These are phyloP conservation scores for Anguilla megastoma DNA, from an alignment of 2,797 vertebrate genomes.

Conservation along the genomic window DNA sequence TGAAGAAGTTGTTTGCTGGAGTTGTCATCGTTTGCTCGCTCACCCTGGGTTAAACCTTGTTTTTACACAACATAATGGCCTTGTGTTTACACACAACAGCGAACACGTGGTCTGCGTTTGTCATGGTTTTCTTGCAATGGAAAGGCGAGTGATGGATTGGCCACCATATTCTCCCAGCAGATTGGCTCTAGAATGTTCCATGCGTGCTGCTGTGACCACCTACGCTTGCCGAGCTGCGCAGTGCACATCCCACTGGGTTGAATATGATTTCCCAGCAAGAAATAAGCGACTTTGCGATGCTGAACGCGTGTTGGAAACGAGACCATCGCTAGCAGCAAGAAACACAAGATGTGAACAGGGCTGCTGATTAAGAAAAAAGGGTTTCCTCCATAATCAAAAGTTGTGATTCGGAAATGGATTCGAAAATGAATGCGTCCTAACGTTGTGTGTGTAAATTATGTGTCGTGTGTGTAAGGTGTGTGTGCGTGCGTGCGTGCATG, in stretches of 20 bases:
- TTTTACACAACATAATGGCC: not conserved
- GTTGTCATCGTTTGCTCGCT: not conserved
- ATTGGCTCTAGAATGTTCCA: not conserved
- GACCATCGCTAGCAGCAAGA: not conserved
- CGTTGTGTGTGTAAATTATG: too few relatives aligned
- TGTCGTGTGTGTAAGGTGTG: too few relatives aligned
- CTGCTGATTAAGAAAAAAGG: not conserved
- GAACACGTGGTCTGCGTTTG: not conserved
- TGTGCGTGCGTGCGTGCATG: too few relatives aligned
- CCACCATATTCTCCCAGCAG: not conserved
- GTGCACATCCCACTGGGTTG: not conserved
- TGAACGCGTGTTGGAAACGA: not conserved
- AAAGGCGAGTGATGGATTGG: conserved; percentile 4
- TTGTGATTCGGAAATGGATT: not conserved
- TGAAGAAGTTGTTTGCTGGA: not conserved
- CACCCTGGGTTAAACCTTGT: not conserved
- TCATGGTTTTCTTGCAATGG: not conserved
- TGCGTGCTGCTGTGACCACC: not conserved
- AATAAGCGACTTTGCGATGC: not conserved
- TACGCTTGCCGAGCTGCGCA: not conserved
- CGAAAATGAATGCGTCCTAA: not conserved
- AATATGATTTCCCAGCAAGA: not conserved
- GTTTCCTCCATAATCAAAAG: not conserved
- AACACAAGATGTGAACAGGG: not conserved
- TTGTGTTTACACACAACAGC: not conserved